Conservation (phyloP, 2,888 invertebrate species). For the Tiphia femorata region DNA sequence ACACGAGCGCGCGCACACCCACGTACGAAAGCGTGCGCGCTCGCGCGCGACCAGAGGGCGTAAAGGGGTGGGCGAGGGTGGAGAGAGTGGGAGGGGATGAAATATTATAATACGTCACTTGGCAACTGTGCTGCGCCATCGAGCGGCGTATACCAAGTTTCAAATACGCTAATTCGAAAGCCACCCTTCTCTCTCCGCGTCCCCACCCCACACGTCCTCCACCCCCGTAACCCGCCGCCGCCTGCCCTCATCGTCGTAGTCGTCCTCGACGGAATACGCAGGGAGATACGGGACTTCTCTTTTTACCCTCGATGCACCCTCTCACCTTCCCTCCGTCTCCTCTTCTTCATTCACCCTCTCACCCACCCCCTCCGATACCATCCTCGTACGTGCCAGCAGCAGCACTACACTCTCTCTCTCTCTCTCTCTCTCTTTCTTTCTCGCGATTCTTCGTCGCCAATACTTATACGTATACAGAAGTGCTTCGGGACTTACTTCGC, state of each 20-base stretch:
- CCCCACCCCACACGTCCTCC: neutral
- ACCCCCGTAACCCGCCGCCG: conserved; percentile 21
- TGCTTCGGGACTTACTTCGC: too few relatives aligned
- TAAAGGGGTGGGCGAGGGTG: conserved; percentile 22
- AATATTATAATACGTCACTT: conserved; percentile 68
- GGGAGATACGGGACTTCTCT: conserved; percentile 46
- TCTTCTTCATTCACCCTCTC: too few relatives aligned
- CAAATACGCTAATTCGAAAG: conserved; percentile 62
- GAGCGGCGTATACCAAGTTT: conserved; percentile 58
- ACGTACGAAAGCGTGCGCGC: conserved; percentile 24
- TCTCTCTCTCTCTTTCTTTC: conserved; percentile 24
- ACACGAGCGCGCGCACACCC: conserved; percentile 9
- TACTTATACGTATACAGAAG: too few relatives aligned
- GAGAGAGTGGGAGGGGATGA: too few relatives aligned
- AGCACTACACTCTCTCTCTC: neutral
- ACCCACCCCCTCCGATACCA: neutral
- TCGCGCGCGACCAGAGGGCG: conserved; percentile 7
- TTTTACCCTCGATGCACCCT: conserved; percentile 47
- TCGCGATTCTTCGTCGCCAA: conserved; percentile 9
- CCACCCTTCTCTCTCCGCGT: conserved; percentile 10
- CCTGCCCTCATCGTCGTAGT: too few relatives aligned
- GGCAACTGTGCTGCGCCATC: conserved; percentile 66
- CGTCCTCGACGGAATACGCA: too few relatives aligned
- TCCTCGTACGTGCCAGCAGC: neutral
- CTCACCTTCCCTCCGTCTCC: too few relatives aligned